Conservation (phyloP, 2,113 vertebrate species). For the Perca fluviatilis region DNA sequence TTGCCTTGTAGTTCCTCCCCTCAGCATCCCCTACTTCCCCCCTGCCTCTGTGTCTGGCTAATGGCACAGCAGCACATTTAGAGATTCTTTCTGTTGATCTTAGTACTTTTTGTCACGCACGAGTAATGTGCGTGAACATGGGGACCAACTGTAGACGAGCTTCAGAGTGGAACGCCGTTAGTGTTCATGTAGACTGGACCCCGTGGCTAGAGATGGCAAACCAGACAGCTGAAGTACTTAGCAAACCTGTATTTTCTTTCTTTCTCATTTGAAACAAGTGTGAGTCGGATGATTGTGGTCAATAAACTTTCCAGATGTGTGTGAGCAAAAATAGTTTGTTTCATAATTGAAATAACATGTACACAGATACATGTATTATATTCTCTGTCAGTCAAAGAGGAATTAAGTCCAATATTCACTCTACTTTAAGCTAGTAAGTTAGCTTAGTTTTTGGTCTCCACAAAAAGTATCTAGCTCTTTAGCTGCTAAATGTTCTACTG, state of each 20-base stretch:
- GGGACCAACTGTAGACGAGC: conserved; percentile 75
- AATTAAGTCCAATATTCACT: background rate
- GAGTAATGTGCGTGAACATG: conserved; percentile 53
- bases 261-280: conserved; percentile 65
- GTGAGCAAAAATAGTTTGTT: conserved; percentile 32
- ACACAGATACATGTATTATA: background rate
- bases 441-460: background rate
- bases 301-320: conserved; percentile 84
- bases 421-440: background rate
- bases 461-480: background rate
- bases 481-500: background rate
- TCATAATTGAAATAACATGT: conserved; percentile 13
- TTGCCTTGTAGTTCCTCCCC: too few species aligned
- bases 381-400: background rate
- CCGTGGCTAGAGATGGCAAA: background rate
- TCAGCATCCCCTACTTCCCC: too few species aligned
- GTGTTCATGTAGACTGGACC: conserved; percentile 36
- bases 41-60: conserved; percentile 12
- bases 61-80: conserved; percentile 35
- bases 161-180: conserved; percentile 21
- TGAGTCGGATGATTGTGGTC: conserved; percentile 82
- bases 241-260: conserved; percentile 45
- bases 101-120: conserved; percentile 41
- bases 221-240: conserved; percentile 49
- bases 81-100: conserved; percentile 41